These are phyloP conservation scores for Intellagama lesueurii DNA, from an alignment of 2,797 vertebrate species.

Conservation along the genomic window DNA sequence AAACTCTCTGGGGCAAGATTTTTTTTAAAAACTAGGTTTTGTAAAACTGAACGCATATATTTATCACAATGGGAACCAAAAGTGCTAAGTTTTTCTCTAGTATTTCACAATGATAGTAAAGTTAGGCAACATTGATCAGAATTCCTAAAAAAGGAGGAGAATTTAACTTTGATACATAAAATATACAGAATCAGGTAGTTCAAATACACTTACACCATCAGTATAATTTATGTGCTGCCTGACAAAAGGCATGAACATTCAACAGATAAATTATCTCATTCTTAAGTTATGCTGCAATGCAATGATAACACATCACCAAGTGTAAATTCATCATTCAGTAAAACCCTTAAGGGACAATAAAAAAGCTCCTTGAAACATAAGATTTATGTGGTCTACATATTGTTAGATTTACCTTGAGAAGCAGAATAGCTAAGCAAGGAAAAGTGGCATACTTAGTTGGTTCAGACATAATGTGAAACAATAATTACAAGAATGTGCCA, in stretches of 20 bases:
- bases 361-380: slow-evolving; percentile 38
- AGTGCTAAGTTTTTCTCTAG: not conserved
- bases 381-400: slow-evolving; percentile 35
- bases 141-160: slow-evolving; percentile 38
- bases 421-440: slow-evolving; percentile 17
- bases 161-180: slow-evolving; percentile 54
- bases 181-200: slow-evolving; percentile 43
- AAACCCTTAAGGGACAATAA: slow-evolving; percentile 37
- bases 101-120: not conserved
- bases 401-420: slow-evolving; percentile 37
- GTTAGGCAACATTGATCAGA: not conserved
- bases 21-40: not conserved
- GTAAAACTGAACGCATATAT: not conserved
- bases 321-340: slow-evolving; percentile 41
- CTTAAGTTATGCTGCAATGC: slow-evolving; percentile 45
- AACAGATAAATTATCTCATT: slow-evolving; percentile 47
- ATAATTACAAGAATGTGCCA: not conserved
- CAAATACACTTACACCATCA: slow-evolving; percentile 56
- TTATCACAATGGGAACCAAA: not conserved
- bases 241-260: slow-evolving; percentile 60
- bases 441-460: not conserved
- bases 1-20: not conserved
- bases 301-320: not conserved
- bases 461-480: not conserved
- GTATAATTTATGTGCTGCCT: slow-evolving; percentile 53